Conservation (phyloP, 2,797 vertebrate genomes). For the Labeo calbasu region DNA sequence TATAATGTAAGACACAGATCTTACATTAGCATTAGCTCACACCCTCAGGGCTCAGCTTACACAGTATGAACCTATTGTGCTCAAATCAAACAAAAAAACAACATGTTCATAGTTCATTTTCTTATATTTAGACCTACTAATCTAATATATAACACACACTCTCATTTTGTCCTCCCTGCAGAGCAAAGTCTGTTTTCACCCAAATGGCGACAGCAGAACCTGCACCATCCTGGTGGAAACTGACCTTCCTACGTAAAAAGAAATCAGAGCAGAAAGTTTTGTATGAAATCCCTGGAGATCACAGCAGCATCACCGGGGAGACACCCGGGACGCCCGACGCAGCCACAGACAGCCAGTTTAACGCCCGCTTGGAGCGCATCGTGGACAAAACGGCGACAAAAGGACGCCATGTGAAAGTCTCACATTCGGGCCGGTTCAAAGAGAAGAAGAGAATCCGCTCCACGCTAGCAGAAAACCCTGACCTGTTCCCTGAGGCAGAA, state of each 20-base stretch:
- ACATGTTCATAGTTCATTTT: neutral
- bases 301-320: conserved; percentile 64
- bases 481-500: conserved; percentile 74
- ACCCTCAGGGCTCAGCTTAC: conserved; percentile 50
- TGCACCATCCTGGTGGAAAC: conserved; percentile 86
- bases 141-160: neutral
- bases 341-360: conserved; percentile 69
- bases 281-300: conserved; percentile 82
- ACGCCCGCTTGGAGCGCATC: conserved; percentile 86
- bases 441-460: conserved; percentile 89
- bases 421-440: conserved; percentile 90
- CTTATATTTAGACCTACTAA: neutral
- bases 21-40: conserved; percentile 36
- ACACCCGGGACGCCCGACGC: conserved; percentile 18
- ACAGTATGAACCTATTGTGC: conserved; percentile 7
- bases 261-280: conserved; percentile 83
- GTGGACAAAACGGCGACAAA: conserved; percentile 85
- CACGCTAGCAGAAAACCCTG: conserved; percentile 82
- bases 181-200: neutral
- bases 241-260: conserved; percentile 88
- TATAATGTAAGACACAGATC: conserved; percentile 39
- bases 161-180: neutral
- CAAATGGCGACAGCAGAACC: conserved; percentile 79
- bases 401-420: conserved; percentile 90
- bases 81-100: neutral